Conservation (phyloP, 2,113 vertebrate genomes). For the Lichenostomus cassidix region DNA sequence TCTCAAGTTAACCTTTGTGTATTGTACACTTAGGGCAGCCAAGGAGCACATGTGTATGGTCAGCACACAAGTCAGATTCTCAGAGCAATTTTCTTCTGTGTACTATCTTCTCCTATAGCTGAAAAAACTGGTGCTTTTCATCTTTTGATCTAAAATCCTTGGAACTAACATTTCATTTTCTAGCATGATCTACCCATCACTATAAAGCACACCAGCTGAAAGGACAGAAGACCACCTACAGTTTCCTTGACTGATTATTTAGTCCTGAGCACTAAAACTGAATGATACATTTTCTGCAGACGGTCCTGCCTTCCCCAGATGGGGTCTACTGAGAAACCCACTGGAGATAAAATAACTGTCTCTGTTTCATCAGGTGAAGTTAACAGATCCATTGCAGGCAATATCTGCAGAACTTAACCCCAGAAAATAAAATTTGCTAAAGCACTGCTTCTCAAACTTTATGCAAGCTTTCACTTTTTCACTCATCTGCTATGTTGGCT, state of each 20-base stretch:
- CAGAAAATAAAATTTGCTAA: not conserved
- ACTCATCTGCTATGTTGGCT: not conserved
- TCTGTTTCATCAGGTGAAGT: not conserved
- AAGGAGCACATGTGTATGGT: not conserved
- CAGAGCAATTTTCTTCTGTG: not conserved
- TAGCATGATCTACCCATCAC: not conserved
- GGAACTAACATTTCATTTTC: not conserved
- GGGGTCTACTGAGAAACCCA: not conserved
- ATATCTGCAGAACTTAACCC: not conserved
- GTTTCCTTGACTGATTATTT: not conserved
- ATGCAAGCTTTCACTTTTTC: not conserved
- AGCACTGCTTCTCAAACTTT: not conserved
- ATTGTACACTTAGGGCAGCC: not conserved
- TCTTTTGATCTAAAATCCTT: not conserved
- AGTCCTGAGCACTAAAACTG: not conserved
- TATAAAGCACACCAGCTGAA: not conserved
- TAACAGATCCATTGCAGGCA: not conserved
- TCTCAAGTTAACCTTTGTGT: not conserved
- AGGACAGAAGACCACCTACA: not conserved
- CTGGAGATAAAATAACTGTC: not conserved
- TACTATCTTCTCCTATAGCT: not conserved
- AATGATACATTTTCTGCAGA: not conserved
- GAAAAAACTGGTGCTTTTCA: not conserved
- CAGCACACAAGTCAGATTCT: not conserved
- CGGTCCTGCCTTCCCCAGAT: not conserved